Evolutionary conservation across 2,888 invertebrate species (phyloP), one percentile per base, ranked within the genome.

Genomic region (Caprella mutica): DNA sequence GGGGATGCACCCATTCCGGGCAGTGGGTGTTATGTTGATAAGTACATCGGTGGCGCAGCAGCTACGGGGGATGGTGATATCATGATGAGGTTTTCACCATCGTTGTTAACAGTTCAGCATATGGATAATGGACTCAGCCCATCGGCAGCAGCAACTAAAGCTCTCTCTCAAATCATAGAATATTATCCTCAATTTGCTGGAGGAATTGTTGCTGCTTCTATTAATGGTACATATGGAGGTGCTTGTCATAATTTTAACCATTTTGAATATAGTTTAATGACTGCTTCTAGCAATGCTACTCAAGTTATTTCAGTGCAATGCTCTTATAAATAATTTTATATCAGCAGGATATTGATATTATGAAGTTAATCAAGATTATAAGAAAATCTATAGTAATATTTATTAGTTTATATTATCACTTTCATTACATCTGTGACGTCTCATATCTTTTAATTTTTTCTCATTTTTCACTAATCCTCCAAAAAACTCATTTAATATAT

Each of bases 61-160:
- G 86, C 83, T 9, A 90, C 90, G 0, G 98, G 98, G 0, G 94
- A 97, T 75, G 98, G 98, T 1, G 98, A 98, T 71, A 75, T 96
- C 17, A 91, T 98, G 90, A 87, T 98, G 81, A 77, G 97, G 65
- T 96, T 97, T 74, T 72, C 92, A 60, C 96, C 97, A 0, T 87
- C 88, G 74, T 85, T 86, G 69, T 71, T 86, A 27, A 86, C 94
- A 0, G 94, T 98, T 0, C 90, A 89, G 74, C 82, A 85, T 72
- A 85, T 98, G 85, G 79, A 89, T 38, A 75, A 77, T 9, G 94
- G 96, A 1, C 73, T 79, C 1, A 72, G 77, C 6, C 92, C 96
- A 0, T 70, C 70, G 0, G 76, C 77, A 61, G 94, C 97, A 1
- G 86, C 89, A 0, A 70, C 73, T 54, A 73, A 75, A 5, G 87